These are phyloP conservation scores for Urocitellus parryii DNA, from an alignment of 2,113 vertebrate species.

Conservation along the genomic window DNA sequence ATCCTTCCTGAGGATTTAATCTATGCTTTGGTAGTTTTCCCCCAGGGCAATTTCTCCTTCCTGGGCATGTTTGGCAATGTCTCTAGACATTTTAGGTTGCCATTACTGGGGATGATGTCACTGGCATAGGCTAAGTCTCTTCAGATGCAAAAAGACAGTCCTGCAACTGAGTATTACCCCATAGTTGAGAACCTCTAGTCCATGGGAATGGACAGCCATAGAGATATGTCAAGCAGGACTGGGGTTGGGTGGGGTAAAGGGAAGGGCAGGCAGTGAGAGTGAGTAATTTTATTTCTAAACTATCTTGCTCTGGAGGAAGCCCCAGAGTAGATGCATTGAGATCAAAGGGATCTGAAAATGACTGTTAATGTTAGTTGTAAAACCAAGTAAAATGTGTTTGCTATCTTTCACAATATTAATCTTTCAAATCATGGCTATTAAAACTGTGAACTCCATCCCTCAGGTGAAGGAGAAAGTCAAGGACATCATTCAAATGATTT, in stretches of 20 bases:
- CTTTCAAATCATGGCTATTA: not conserved
- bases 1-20: not conserved
- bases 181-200: not conserved
- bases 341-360: not conserved
- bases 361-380: not conserved
- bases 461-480: conserved; percentile 9
- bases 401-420: not conserved
- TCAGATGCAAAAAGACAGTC: not conserved
- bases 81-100: not conserved
- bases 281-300: not conserved
- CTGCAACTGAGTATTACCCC: not conserved
- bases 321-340: not conserved
- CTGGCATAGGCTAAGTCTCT: not conserved
- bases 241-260: not conserved
- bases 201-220: not conserved
- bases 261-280: not conserved
- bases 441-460: not conserved
- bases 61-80: not conserved
- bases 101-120: not conserved
- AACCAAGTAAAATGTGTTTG: not conserved
- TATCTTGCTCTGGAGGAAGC: not conserved
- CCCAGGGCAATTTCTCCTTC: not conserved
- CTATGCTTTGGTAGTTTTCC: not conserved
- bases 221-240: not conserved
- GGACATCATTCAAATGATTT: not conserved